Evolutionary conservation across 2,113 vertebrate genomes (phyloP), one percentile per base, ranked within the genome.

Genomic region (Reinhardtius hippoglossoides): DNA sequence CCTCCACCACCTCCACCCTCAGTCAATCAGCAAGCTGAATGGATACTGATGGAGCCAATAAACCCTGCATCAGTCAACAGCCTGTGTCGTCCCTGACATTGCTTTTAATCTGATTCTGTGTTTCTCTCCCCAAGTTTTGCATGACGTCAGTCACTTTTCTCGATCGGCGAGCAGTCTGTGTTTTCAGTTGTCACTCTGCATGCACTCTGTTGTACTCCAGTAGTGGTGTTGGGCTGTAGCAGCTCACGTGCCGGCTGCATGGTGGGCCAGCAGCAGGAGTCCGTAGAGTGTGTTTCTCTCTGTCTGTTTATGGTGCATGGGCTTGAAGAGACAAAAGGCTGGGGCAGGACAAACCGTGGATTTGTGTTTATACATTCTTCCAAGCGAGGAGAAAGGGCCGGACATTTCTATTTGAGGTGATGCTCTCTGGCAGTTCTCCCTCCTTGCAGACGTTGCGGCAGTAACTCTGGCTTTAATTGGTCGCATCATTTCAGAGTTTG

Each of bases 11-110:
- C 82, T 78, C 84, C 88, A 81, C 82, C 82, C 85, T 89, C 83
- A 91, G 90, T 66, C 91, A 92, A 82, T 92, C 91, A 91, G 90
- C 92, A 90, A 94, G 87, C 88, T 85, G 86, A 89, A 88, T 81
- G 87, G 85, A 91, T 86, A 68, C 84, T 82, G 87, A 88, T 87
- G 79, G 80, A 89, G 85, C 75, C 76, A 31, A 23, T 82, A 66
- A 59, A 70, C 80, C 78, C 83, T 18, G 46, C 46, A 89, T 90
- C 85, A 81, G 80, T 82, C 78, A 71, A 58, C 67, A 58, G 42
- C 55, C 58, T 71, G 70, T 67, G 68, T 81, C 64, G 67, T 76
- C 78, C 71, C 76, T 54, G 55, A 65, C 76, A 65, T 82, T 20
- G 18, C 76, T 76, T 23, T 77, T 69, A 66, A 86, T 71, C 54